Evolutionary conservation across 2,888 invertebrate species (phyloP).

Genomic region (Polyommatus iphigenia): DNA sequence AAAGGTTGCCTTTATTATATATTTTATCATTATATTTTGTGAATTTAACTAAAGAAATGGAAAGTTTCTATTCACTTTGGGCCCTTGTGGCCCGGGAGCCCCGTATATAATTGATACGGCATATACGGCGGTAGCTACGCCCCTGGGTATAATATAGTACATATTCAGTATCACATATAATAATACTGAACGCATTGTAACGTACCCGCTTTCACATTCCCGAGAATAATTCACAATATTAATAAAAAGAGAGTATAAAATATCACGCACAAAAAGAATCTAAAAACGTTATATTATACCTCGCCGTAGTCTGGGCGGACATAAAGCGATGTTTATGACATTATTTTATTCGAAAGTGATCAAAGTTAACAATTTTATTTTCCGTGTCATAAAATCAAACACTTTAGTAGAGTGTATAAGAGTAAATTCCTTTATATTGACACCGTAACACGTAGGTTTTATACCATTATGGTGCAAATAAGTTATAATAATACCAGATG

Average conservation of each 20-base stretch:
- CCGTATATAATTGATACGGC: too few species aligned
- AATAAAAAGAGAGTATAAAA: neutral
- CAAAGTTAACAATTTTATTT: constrained; percentile 16
- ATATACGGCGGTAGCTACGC: too few species aligned
- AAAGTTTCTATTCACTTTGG: too few species aligned
- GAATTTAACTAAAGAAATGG: too few species aligned
- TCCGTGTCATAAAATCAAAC: constrained; percentile 3
- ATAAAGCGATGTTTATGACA: neutral
- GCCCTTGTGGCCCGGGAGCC: too few species aligned
- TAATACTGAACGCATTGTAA: constrained; percentile 28
- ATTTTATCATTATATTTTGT: too few species aligned
- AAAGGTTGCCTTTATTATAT: too few species aligned
- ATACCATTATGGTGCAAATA: neutral
- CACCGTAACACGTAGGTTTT: neutral
- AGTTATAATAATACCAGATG: too few species aligned
- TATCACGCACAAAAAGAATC: constrained; percentile 6
- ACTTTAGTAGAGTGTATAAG: neutral
- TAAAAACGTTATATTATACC: neutral
- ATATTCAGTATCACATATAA: too few species aligned
- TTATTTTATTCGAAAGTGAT: constrained; percentile 1
- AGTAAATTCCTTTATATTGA: neutral
- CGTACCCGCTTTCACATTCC: neutral
- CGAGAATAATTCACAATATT: neutral
- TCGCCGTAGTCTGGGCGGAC: neutral
- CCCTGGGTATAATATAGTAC: too few species aligned